Evolutionary conservation across 2,113 vertebrate genomes (phyloP).

Genomic region (Barnardius zonarius): DNA sequence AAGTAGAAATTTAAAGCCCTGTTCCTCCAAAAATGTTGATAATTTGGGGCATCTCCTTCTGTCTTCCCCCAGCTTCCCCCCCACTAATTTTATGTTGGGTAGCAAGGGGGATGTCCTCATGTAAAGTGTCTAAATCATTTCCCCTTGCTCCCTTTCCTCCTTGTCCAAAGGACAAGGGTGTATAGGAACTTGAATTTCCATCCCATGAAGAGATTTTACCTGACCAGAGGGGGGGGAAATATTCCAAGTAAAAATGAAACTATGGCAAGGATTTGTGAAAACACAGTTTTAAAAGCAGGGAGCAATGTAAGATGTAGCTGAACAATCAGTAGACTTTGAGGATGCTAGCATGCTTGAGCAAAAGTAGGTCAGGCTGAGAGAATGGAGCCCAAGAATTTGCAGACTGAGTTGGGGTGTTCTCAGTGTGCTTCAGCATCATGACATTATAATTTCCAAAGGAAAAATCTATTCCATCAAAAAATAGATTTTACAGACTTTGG

Average conservation of each 20-base stretch:
- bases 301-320: neutral
- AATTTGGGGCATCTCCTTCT: neutral
- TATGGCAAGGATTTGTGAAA: neutral
- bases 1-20: conserved; percentile 69
- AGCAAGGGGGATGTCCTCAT: neutral
- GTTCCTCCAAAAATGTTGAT: neutral
- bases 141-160: neutral
- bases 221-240: fast-evolving
- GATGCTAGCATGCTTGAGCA: neutral
- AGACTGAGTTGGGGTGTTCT: neutral
- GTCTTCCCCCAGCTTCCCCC: too few species aligned
- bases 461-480: neutral
- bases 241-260: neutral
- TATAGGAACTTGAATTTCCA: neutral
- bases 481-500: neutral
- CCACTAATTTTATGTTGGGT: neutral
- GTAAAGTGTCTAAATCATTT: neutral
- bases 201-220: neutral
- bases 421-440: neutral
- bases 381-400: neutral
- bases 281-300: neutral
- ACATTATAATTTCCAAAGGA: neutral
- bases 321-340: neutral
- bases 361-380: neutral
- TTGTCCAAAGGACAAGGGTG: neutral